Base-by-base conservation (phyloP, 2,797 vertebrate genomes). In the Gallinago stenura region DNA sequence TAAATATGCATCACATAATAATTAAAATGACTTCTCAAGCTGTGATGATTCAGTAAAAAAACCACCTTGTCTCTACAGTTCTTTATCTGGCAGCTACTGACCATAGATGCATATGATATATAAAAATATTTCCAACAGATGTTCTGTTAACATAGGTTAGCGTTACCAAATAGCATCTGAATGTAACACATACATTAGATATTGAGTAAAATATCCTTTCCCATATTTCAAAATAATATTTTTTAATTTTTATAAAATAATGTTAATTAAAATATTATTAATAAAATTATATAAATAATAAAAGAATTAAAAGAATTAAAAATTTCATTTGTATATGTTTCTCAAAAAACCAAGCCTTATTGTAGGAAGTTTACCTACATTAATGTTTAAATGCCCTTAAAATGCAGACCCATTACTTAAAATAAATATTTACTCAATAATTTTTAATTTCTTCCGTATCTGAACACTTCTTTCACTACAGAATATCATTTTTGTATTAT, bases 11-110 rank as follows among this genome's bases (percentile, higher is more conserved):
- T 96, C 78, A 83, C 62, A 87, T 89, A 83, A 81, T 95, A 97
- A 97, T 95, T 95, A 94, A 97, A 98, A 95, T 83, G 62, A 93
- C 87, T 97, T 97, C 91, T 92, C 89, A 92, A 96, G 87, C 41
- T 95, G 86, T 54, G 66, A 83, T 93, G 85, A 57, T 61, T 96
- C 95, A 94, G 61, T 95, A 93, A 95, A 98, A 97, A 97, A 97
- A 95, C 97, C 81, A 94, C 93, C 58, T 94, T 93, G 51, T 95
- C 66, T 94, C 56, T 94, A 54, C 90, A 94, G 90, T 75, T 92
- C 70, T 77, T 96, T 84, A 81, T 92, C 94, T 97, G 93, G 68
- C 77, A 97, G 93, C 61, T 95, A 94, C 77, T 61, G 58, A 76
- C 41, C 97, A 96, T 75, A 93, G 94, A 98, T 97, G 93, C 94